Conservation (phyloP, 2,888 invertebrate species). For the Crocallis elinguaria region DNA sequence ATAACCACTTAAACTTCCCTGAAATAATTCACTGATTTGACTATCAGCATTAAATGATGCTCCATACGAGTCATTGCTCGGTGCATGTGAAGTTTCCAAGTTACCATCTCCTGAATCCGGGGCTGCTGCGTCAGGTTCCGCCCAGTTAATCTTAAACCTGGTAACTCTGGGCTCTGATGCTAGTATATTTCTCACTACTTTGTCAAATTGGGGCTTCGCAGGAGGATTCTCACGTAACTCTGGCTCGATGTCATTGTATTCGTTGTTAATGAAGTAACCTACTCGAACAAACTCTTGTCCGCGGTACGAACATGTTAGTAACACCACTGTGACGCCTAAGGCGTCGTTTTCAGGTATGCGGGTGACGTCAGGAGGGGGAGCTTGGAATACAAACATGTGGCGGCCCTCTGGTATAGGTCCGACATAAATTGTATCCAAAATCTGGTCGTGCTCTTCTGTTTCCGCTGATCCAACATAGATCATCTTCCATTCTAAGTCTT, state of each 20-base stretch:
- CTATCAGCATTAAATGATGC: constrained; percentile 75
- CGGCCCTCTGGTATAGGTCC: constrained; percentile 97
- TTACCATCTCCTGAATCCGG: constrained; percentile 69
- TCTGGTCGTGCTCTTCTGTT: constrained; percentile 98
- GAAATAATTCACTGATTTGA: constrained; percentile 74
- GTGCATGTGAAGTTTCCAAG: constrained; percentile 64
- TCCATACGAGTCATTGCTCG: constrained; percentile 74
- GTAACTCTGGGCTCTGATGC: constrained; percentile 97
- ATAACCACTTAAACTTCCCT: constrained; percentile 76
- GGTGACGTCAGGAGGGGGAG: constrained; percentile 96
- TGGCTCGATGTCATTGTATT: constrained; percentile 95
- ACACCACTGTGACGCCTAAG: constrained; percentile 98
- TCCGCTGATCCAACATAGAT: constrained; percentile 99
- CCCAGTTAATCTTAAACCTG: constrained; percentile 98
- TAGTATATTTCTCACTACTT: constrained; percentile 93
- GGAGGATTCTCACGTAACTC: constrained; percentile 98
- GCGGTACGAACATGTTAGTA: constrained; percentile 96
- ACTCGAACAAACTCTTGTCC: constrained; percentile 98
- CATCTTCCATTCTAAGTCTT: constrained; percentile 99
- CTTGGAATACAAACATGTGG: constrained; percentile 95
- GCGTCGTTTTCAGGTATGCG: constrained; percentile 98
- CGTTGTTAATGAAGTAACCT: constrained; percentile 99
- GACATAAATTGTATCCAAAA: constrained; percentile 98
- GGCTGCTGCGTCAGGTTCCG: constrained; percentile 86
- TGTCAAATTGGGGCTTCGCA: constrained; percentile 95